Evolutionary conservation across 2,797 vertebrate genomes (phyloP).

Genomic region (Pogoniulus pusillus): DNA sequence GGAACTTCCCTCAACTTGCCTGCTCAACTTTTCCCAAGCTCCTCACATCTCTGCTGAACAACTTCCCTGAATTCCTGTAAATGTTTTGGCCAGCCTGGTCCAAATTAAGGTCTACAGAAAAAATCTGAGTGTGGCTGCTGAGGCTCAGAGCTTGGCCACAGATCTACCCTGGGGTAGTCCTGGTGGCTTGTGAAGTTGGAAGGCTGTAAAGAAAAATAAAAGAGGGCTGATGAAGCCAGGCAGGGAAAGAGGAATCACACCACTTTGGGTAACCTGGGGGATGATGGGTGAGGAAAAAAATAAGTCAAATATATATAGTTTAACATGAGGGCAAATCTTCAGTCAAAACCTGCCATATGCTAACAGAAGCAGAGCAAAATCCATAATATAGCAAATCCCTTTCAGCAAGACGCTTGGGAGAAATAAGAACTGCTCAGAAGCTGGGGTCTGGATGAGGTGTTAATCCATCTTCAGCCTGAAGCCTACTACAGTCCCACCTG

Average conservation of each 20-base stretch:
- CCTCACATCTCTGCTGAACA: not conserved
- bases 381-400: not conserved
- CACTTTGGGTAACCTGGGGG: not conserved
- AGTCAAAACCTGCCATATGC: not conserved
- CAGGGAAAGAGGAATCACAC: not conserved
- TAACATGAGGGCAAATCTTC: not conserved
- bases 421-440: not conserved
- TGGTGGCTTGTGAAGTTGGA: not conserved
- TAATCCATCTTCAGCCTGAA: not conserved
- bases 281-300: not conserved
- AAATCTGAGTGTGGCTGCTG: not conserved
- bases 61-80: not conserved
- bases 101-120: not conserved
- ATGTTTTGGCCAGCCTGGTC: not conserved
- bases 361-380: not conserved
- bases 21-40: not conserved
- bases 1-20: not conserved
- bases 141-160: not conserved
- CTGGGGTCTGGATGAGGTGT: not conserved
- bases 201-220: not conserved
- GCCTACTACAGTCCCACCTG: not conserved
- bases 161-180: not conserved
- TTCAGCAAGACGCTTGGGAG: not conserved
- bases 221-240: not conserved
- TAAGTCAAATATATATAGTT: not conserved